phyloP scores from a whole-genome alignment of 2,888 invertebrate species.

The Ptychoptera contaminata region DNA sequence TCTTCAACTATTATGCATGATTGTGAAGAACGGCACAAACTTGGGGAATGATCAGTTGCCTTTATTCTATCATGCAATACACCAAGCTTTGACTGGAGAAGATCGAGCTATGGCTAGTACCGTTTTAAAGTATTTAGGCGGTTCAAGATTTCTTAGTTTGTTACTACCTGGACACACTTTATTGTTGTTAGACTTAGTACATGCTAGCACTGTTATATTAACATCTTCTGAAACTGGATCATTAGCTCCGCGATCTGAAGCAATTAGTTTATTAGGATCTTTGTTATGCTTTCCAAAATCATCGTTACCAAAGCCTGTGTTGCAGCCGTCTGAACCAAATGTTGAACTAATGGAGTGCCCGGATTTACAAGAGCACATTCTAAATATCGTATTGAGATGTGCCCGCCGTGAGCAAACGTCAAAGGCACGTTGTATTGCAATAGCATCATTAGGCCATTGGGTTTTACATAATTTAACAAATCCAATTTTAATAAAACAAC shows the following conservation, averaged over 20 bases:
- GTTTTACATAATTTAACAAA: slow-evolving; percentile 23
- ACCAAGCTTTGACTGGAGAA: slow-evolving; percentile 51
- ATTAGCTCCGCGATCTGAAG: slow-evolving; percentile 75
- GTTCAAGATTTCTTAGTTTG: slow-evolving; percentile 71
- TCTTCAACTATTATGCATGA: slow-evolving; percentile 71
- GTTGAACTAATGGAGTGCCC: slow-evolving; percentile 29
- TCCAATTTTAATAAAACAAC: slow-evolving; percentile 12
- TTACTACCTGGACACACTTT: slow-evolving; percentile 80
- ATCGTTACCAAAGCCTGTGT: slow-evolving; percentile 36
- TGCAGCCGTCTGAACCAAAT: slow-evolving; percentile 39
- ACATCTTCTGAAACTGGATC: slow-evolving; percentile 59
- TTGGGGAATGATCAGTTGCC: slow-evolving; percentile 49
- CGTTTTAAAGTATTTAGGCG: slow-evolving; percentile 65
- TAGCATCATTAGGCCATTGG: slow-evolving; percentile 63
- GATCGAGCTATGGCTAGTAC: slow-evolving; percentile 63
- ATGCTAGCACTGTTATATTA: slow-evolving; percentile 75
- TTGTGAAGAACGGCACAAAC: slow-evolving; percentile 52
- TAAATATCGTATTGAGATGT: slow-evolving; percentile 72
- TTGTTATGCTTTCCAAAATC: slow-evolving; percentile 65
- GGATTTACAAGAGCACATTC: slow-evolving; percentile 53
- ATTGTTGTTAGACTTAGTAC: slow-evolving; percentile 73
- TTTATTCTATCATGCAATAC: slow-evolving; percentile 75
- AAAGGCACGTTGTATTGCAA: slow-evolving; percentile 73
- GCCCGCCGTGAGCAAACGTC: slow-evolving; percentile 81
- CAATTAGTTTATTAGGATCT: slow-evolving; percentile 76